Percentiles rank a stretch among this genome's conserved stretches.
Conservation (phyloP, 2,888 invertebrate species). For the Epirrhoe tristata region DNA sequence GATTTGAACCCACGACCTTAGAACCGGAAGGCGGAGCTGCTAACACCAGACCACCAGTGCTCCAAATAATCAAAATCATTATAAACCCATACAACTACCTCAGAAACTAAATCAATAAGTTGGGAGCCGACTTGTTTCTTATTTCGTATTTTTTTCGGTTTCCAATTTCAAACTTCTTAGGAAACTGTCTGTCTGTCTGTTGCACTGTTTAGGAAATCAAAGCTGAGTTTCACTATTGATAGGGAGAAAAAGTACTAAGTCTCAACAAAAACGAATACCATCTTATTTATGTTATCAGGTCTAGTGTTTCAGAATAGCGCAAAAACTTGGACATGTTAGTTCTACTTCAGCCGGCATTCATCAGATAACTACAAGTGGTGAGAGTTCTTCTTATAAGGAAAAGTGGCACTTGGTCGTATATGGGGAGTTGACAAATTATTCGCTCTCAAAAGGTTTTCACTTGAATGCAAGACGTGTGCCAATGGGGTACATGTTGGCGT, state of each 20-base stretch:
- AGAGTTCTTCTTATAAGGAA: constrained; percentile 52
- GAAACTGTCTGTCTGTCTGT: too few relatives aligned
- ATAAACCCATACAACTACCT: too few relatives aligned
- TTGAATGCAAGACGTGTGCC: constrained; percentile 31
- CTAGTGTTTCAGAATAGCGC: constrained; percentile 31
- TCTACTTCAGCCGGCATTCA: constrained; percentile 36
- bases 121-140: too few relatives aligned
- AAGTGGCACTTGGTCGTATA: constrained; percentile 49
- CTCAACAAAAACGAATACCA: constrained; percentile 12
- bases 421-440: constrained; percentile 53
- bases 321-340: constrained; percentile 47
- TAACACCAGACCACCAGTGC: too few relatives aligned
- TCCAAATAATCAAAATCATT: too few relatives aligned
- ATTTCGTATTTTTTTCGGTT: too few relatives aligned
- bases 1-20: too few relatives aligned
- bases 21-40: too few relatives aligned
- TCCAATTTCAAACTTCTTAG: too few relatives aligned
- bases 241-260: constrained; percentile 10
- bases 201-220: not conserved
- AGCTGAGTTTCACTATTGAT: not conserved
- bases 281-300: constrained; percentile 25
- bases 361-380: constrained; percentile 43
- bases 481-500: constrained; percentile 8
- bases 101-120: too few relatives aligned
- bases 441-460: constrained; percentile 51